Base-by-base conservation (phyloP, 1,140 invertebrate species). In the Aphelenchoides avenae region DNA sequence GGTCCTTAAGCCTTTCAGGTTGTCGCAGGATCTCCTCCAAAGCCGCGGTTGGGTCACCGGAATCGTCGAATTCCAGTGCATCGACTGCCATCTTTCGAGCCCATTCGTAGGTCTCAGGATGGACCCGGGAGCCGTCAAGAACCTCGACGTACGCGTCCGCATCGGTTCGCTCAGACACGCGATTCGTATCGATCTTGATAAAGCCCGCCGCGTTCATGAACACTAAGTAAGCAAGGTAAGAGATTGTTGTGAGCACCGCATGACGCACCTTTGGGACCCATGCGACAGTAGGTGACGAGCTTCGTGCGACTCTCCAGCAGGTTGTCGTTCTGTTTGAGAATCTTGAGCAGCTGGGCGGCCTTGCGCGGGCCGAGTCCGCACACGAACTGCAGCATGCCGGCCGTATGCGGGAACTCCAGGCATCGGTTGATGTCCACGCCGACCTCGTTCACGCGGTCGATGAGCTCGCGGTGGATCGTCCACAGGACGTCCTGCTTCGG, bases 201-300 rank as follows among this genome's bases (percentile, higher is more conserved):
- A 99, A 99, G 31, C 94, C 95, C 34, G 93, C 91, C 81, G 92
- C 97, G 77, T 99, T 99, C 58, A 98, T 91, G 68, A 98, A 97
- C 0, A 98, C 89, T 40, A 43, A 36, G 11, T 36, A n/a, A n/a
- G n/a, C n/a, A n/a, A n/a, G n/a, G n/a, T n/a, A n/a, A n/a, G n/a
- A n/a, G n/a, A n/a, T n/a, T n/a, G n/a, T n/a, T n/a, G n/a, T n/a
- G n/a, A n/a, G n/a, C n/a, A n/a, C n/a, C n/a, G n/a, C n/a, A n/a
- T n/a, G n/a, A n/a, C n/a, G n/a, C n/a, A n/a, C n/a, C 57, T 22
- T 94, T 96, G 0, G 93, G 91, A 2, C 93, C 94, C 87, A 99
- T 89, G 68, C 93, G 89, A 79, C 90, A 95, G 2, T 85, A 82
- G 0, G 90, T 94, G 1, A 98, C 90, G 1, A 99, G 80, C 74